Evolutionary conservation across 2,888 invertebrate genomes (phyloP), one percentile per base, ranked within the genome.

Genomic region (Spilosoma lubricipeda): DNA sequence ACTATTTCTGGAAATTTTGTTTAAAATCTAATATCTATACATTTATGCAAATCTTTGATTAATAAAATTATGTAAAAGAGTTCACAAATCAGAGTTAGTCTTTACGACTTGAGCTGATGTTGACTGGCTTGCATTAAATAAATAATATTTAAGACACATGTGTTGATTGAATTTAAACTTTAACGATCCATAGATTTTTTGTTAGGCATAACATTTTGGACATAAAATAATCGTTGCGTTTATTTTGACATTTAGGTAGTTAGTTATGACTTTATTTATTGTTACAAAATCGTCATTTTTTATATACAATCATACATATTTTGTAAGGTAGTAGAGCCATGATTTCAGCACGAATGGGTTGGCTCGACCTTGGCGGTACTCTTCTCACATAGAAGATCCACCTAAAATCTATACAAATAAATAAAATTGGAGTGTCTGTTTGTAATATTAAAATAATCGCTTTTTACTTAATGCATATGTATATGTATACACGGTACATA

Each of bases 41-140:
- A 70, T 82, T 75, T 82, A 87, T 86, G 85, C 76, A 80, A 87
- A 87, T 85, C 70, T 33, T 59, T 70, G 56, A 77, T 66, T 77
- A 73, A 87, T 80, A 83, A 85, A 86, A 80, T 84, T 83, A 85
- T 85, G 73, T 78, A 81, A 77, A 82, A 74, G 70, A 79, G 81
- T 77, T 77, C 81, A 80, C 85, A 81, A 85, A 85, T 85, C 81
- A 83, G 73, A 72, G 72, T 79, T 78, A 77, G 70, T 75, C 76
- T 72, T 80, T 77, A 78, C 77, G 42, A 59, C 42, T 11, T 36
- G 73, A 48, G 67, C 74, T 67, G 36, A 78, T 67, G 69, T 73
- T 70, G 76, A 75, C 73, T 73, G n/a, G 71, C 70, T 73, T 71
- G 84, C 78, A 79, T 78, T 76, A 71, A 76, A 85, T 85, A 83